phyloP scores from a whole-genome alignment of 2,797 vertebrate species.

The Cuculus canorus region DNA sequence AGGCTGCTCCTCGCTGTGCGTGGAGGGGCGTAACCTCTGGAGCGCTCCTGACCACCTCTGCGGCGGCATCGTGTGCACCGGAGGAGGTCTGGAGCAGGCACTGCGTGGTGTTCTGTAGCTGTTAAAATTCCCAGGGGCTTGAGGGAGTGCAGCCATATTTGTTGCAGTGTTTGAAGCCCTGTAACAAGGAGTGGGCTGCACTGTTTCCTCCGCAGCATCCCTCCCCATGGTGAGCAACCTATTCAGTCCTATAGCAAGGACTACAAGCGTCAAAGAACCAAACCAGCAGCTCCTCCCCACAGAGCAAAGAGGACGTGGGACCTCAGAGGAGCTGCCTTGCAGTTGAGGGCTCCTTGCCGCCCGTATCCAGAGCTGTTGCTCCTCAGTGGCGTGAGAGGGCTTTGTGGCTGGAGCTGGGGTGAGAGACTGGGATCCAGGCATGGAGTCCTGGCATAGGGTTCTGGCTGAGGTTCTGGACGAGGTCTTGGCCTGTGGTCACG shows the following conservation, averaged over 20 bases:
- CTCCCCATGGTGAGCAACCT: neutral
- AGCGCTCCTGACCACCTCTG: neutral
- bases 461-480: rapidly evolving
- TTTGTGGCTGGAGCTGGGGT: rapidly evolving
- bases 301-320: too few species aligned
- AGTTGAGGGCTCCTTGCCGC: neutral
- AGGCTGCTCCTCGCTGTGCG: neutral
- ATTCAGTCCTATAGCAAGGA: neutral
- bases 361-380: rapidly evolving
- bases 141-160: neutral
- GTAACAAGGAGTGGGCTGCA: neutral
- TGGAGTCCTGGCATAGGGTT: neutral
- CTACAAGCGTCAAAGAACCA: rapidly evolving
- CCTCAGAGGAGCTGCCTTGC: neutral
- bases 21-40: neutral
- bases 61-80: rapidly evolving
- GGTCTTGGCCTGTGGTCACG: neutral
- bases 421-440: neutral
- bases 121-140: neutral
- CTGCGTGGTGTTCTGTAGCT: neutral
- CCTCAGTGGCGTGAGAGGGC: rapidly evolving
- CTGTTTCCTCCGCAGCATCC: rapidly evolving
- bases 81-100: neutral
- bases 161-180: neutral
- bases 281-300: rapidly evolving